Percentiles rank a stretch among this genome's conserved stretches.
phyloP scores from a whole-genome alignment of 1,140 invertebrate species.

The Piezodorus guildinii region DNA sequence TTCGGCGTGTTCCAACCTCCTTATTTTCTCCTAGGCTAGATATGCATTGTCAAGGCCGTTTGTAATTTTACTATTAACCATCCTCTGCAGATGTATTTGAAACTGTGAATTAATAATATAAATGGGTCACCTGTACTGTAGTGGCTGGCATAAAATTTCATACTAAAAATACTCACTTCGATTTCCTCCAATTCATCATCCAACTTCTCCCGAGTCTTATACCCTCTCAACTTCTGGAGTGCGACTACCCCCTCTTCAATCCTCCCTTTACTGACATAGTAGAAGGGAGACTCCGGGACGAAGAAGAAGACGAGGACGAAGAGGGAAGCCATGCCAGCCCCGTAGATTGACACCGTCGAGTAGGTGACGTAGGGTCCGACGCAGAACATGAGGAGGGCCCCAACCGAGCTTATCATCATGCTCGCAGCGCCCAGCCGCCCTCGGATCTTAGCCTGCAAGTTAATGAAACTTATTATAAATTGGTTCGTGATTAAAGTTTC shows the following conservation, averaged over 20 bases:
- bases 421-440: neutral
- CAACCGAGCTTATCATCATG: neutral
- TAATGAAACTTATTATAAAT: neutral
- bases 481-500: too few species aligned
- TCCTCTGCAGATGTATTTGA: too few species aligned
- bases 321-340: neutral
- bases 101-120: too few species aligned
- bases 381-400: neutral
- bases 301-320: neutral
- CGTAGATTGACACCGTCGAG: neutral
- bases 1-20: too few species aligned
- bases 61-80: too few species aligned
- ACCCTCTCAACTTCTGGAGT: neutral
- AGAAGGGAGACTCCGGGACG: neutral
- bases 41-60: too few species aligned
- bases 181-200: too few species aligned
- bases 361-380: neutral
- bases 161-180: too few species aligned
- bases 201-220: too few species aligned
- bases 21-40: too few species aligned
- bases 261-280: neutral
- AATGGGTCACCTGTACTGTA: too few species aligned
- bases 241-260: neutral
- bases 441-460: neutral
- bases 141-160: too few species aligned